These are phyloP conservation scores for Agonopterix arenella DNA, from an alignment of 2,888 invertebrate species.

Conservation along the genomic window DNA sequence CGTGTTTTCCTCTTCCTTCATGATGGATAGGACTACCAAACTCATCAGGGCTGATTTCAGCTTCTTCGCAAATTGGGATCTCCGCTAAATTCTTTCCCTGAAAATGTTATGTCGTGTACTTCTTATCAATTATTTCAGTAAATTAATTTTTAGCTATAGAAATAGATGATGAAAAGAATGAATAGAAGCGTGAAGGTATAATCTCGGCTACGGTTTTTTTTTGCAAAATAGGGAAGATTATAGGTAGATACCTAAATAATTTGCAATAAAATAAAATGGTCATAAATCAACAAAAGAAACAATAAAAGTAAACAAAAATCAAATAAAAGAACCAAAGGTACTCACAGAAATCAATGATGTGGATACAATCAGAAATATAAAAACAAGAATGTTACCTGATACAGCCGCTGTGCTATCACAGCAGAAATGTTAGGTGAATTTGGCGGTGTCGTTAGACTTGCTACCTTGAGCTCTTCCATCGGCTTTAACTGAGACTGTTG, in stretches of 20 bases:
- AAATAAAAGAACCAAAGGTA: conserved; percentile 50
- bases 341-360: conserved; percentile 67
- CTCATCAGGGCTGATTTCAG: conserved; percentile 78
- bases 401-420: conserved; percentile 75
- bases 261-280: neutral
- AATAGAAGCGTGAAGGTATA: too few relatives aligned
- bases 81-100: conserved; percentile 77
- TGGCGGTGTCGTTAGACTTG: conserved; percentile 79
- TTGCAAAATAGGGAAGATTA: too few relatives aligned
- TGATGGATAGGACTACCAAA: conserved; percentile 71
- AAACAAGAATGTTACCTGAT: conserved; percentile 66
- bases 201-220: too few relatives aligned
- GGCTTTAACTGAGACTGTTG: conserved; percentile 66
- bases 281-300: neutral
- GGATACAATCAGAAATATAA: conserved; percentile 33
- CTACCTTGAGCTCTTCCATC: conserved; percentile 68
- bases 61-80: conserved; percentile 81
- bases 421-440: conserved; percentile 86
- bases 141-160: too few relatives aligned
- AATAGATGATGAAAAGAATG: too few relatives aligned
- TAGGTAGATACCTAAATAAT: neutral
- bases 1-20: conserved; percentile 58
- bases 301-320: conserved; percentile 11
- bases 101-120: conserved; percentile 17
- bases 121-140: neutral